Evolutionary conservation across 1,140 invertebrate species (phyloP).

Genomic region (Hypsibius dujardini): DNA sequence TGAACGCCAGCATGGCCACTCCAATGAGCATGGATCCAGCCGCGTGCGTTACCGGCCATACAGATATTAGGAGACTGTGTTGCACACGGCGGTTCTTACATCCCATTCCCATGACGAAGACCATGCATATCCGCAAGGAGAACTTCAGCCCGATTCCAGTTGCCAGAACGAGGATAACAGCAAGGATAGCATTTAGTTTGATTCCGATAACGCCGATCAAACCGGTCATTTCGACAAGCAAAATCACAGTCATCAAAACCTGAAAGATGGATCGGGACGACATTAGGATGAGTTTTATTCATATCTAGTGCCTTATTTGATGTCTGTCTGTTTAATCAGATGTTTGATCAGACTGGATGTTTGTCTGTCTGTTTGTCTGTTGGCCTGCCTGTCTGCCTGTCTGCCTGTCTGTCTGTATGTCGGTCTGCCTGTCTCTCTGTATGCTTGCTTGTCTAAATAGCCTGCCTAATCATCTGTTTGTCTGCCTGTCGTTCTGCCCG

Average conservation of each 20-base stretch:
- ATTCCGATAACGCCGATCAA: slow-evolving; percentile 66
- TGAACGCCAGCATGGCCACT: slow-evolving; percentile 66
- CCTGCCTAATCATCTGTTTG: too few relatives aligned
- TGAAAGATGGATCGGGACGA: too few relatives aligned
- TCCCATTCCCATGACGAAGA: slow-evolving; percentile 73
- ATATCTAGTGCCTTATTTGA: too few relatives aligned
- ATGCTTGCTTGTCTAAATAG: too few relatives aligned
- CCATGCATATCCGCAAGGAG: slow-evolving; percentile 62
- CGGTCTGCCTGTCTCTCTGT: too few relatives aligned
- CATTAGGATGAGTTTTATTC: too few relatives aligned
- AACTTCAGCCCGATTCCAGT: slow-evolving; percentile 74
- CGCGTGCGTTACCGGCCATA: slow-evolving; percentile 67
- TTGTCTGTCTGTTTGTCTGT: too few relatives aligned
- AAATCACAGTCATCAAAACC: slow-evolving; percentile 47
- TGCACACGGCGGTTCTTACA: slow-evolving; percentile 53
- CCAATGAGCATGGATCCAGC: slow-evolving; percentile 64
- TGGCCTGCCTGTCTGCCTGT: too few relatives aligned
- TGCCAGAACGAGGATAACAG: slow-evolving; percentile 65
- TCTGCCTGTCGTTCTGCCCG: too few relatives aligned
- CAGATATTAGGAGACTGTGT: slow-evolving; percentile 62
- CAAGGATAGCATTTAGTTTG: slow-evolving; percentile 70
- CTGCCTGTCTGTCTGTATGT: too few relatives aligned
- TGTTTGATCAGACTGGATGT: too few relatives aligned
- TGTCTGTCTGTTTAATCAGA: too few relatives aligned
- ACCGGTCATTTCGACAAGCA: slow-evolving; percentile 67